Percentiles rank a stretch among this genome's conserved stretches.
These are phyloP conservation scores for Agapetus fuscipes DNA, from an alignment of 2,888 invertebrate genomes.

Conservation along the genomic window DNA sequence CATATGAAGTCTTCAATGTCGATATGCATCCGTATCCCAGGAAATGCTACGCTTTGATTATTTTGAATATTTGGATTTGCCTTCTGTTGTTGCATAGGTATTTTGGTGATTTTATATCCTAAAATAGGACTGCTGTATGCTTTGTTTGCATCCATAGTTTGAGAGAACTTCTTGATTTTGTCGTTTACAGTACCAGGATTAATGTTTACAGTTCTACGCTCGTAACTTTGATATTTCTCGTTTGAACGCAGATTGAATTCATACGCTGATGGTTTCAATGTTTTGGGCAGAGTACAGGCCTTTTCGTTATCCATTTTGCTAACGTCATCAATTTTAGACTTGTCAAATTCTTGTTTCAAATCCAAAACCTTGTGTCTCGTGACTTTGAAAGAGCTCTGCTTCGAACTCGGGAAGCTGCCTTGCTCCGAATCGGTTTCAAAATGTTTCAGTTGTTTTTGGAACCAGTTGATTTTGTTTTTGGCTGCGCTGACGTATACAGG, in stretches of 20 bases:
- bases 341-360: conserved; percentile 16
- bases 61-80: too few species aligned
- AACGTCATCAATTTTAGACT: too few species aligned
- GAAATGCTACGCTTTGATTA: too few species aligned
- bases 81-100: too few species aligned
- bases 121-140: too few species aligned
- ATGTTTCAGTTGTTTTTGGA: conserved; percentile 39
- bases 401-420: conserved; percentile 34
- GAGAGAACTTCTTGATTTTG: conserved; percentile 36
- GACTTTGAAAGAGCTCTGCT: conserved; percentile 7
- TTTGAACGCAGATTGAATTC: background rate
- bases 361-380: conserved; percentile 10
- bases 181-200: conserved; percentile 35
- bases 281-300: conserved; percentile 6
- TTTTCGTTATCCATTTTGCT: conserved; percentile 1
- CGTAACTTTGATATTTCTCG: background rate
- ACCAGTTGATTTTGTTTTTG: conserved; percentile 41
- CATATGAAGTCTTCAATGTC: conserved; percentile 20
- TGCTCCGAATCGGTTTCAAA: conserved; percentile 36
- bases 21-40: conserved; percentile 9
- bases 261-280: background rate
- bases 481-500: conserved; percentile 40
- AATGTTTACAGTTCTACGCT: conserved; percentile 1
- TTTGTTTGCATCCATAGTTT: conserved; percentile 1
- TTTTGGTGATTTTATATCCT: too few species aligned